Evolutionary conservation across 2,888 invertebrate genomes (phyloP).

Genomic region (Acleris emargana): DNA sequence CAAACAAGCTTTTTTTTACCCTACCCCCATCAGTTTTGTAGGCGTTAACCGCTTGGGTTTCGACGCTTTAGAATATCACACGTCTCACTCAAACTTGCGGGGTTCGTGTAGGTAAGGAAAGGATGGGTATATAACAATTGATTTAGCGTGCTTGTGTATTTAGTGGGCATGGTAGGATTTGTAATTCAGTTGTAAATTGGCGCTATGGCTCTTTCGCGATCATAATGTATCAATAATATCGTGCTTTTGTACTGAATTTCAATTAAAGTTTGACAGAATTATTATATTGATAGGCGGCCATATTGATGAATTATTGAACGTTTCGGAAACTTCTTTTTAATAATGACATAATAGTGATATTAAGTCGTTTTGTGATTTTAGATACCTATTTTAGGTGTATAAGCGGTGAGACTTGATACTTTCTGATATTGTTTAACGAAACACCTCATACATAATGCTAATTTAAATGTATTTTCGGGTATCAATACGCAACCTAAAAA

Average conservation of each 20-base stretch:
- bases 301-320: constrained; percentile 72
- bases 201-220: constrained; percentile 74
- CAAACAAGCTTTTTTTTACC: constrained; percentile 69
- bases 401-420: not conserved
- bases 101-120: constrained; percentile 40
- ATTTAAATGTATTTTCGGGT: too few species aligned
- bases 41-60: constrained; percentile 66
- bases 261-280: constrained; percentile 82
- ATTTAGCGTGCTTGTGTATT: constrained; percentile 80
- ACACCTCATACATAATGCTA: too few species aligned
- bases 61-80: constrained; percentile 49
- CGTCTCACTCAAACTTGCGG: constrained; percentile 47
- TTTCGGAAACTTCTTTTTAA: constrained; percentile 52
- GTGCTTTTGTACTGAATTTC: constrained; percentile 74
- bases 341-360: constrained; percentile 55
- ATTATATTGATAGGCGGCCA: constrained; percentile 76
- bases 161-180: constrained; percentile 76
- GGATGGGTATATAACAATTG: constrained; percentile 63
- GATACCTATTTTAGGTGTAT: constrained; percentile 11
- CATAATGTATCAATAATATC: constrained; percentile 82
- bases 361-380: constrained; percentile 45
- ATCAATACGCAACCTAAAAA: too few species aligned
- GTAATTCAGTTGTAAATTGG: constrained; percentile 82
- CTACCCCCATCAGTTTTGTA: constrained; percentile 65
- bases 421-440: not conserved